Base-by-base conservation (phyloP, 2,113 vertebrate species). In the Equus przewalskii region DNA sequence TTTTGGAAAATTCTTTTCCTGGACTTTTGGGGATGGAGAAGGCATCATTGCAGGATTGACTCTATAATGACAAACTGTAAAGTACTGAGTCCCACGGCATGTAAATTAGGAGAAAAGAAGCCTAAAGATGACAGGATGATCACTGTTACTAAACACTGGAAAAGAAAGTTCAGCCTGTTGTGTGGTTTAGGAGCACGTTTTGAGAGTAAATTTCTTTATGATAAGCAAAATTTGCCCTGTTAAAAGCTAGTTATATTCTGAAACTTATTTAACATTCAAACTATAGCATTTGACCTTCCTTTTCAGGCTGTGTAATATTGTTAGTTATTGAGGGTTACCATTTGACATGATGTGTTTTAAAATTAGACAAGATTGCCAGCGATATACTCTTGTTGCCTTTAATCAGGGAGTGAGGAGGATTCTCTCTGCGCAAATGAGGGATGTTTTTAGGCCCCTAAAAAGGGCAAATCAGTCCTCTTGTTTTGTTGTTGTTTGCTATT, bases 261-360 rank as follows among this genome's bases (percentile, higher is more conserved):
- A 96, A 76, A 30, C 41, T 97, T 91, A 92, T 83, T 98, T 97
- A 81, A 96, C 60, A 98, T 98, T 98, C 92, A 95, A 49, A 70
- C 24, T 60, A 54, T 67, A 96, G 36, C 64, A 98, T 98, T 98
- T 98, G 98, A 98, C 97, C 98, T 98, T 98, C 73, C 70, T 98
- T 98, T 98, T 96, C 94, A 97, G 96, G 88, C 89, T 93, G 70
- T 96, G 67, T 96, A 97, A 98, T 97, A 97, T 60, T 96, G 83
- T 90, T 95, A 76, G 96, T 96, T 98, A 98, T 98, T 98, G 98
- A 85, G 79, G 97, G 96, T 96, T 98, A 95, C 98, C 93, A 92
- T 69, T 96, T 97, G 88, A 96, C 97, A 95, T 96, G 98, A 97
- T 98, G 97, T 54, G 94, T 85, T 98, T 98, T 98, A 94, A 98